Conservation (phyloP, 1,140 invertebrate genomes). For the Hypothenemus hampei region DNA sequence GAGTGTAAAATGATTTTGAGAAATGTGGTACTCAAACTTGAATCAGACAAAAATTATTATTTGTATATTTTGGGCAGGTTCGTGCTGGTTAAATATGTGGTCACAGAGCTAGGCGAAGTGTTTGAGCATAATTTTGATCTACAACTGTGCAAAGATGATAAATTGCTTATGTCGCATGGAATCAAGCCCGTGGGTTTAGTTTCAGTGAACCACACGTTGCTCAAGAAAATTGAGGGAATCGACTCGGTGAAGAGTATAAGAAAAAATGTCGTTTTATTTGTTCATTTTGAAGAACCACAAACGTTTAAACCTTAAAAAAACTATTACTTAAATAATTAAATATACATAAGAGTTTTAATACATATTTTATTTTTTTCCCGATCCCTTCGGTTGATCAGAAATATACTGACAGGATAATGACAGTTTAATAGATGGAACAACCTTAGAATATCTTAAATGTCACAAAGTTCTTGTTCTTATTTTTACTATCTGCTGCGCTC, state of each 20-base stretch:
- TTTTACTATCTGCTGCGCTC: no score
- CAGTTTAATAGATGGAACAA: no score
- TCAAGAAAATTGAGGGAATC: constrained; percentile 22
- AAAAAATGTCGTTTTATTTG: constrained; percentile 19
- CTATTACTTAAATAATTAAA: no score
- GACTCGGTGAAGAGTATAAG: constrained; percentile 20
- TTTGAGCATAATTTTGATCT: constrained; percentile 13
- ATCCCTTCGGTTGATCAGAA: no score
- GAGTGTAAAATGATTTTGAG: constrained; percentile 19
- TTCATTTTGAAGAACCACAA: constrained; percentile 23
- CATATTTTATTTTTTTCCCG: no score
- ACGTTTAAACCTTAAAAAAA: no score
- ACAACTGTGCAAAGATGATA: constrained; percentile 10
- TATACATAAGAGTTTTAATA: no score
- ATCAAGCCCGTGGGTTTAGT: constrained; percentile 17
- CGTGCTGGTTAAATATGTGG: constrained; percentile 14
- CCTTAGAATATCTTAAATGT: no score
- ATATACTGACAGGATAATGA: no score
- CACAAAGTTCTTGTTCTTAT: no score
- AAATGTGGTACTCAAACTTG: constrained; percentile 16
- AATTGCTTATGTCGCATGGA: no score
- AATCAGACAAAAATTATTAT: constrained; percentile 14
- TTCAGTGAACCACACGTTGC: constrained; percentile 12
- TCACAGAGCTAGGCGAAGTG: constrained; percentile 20
- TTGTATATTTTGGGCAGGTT: constrained; percentile 21